Conservation (phyloP, 2,797 vertebrate species). For the Mormyrops boulengeri region DNA sequence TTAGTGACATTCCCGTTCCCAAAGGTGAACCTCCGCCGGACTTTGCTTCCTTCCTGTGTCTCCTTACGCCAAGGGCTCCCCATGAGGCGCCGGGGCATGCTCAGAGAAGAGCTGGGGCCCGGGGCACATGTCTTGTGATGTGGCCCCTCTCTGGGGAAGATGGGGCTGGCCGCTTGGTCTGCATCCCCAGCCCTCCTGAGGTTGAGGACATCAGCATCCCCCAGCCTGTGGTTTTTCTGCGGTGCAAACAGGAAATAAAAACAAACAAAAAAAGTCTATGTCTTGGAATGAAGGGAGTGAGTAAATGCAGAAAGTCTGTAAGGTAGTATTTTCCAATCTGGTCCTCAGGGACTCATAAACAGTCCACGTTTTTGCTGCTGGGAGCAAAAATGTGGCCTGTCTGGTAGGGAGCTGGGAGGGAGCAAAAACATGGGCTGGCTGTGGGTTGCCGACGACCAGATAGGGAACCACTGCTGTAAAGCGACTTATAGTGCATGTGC, state of each 20-base stretch:
- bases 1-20: not conserved
- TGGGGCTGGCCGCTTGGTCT: not conserved
- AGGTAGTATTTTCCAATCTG: not conserved
- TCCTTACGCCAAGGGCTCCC: constrained; percentile 33
- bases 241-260: not conserved
- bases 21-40: constrained; percentile 21
- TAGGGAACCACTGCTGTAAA: not conserved
- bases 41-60: constrained; percentile 32
- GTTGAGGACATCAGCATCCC: not conserved
- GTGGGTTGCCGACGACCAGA: not conserved
- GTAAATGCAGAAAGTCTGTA: not conserved
- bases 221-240: not conserved
- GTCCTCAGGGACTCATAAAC: not conserved
- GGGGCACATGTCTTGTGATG: not conserved
- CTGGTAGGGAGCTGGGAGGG: too few species aligned
- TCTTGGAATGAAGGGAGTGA: not conserved
- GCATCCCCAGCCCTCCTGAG: not conserved
- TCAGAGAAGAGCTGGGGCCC: constrained; percentile 25
- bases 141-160: not conserved
- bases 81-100: not conserved
- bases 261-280: not conserved
- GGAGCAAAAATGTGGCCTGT: not conserved
- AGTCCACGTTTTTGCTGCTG: not conserved
- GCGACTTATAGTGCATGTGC: not conserved
- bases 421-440: not conserved